Base-by-base conservation (phyloP, 2,113 vertebrate species). In the Anas platyrhynchos region DNA sequence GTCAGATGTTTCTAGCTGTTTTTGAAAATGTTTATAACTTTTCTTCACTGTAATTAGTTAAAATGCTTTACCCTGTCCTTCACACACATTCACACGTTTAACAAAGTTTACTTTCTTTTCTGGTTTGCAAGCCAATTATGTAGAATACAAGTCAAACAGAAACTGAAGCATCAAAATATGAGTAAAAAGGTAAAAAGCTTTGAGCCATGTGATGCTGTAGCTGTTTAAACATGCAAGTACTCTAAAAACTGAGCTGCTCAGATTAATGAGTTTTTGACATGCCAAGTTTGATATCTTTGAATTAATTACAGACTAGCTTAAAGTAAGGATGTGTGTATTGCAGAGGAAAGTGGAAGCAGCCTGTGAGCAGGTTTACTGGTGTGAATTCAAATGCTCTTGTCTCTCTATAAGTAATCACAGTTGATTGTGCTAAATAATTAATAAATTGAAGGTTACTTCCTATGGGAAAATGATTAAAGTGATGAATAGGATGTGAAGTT, bases 181-280 rank as follows among this genome's bases (percentile, higher is more conserved):
- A 44, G 6, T 75, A 68, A 71, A 83, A 34, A 46, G 44, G 44
- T 46, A 46, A 46, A 46, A 46, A 46, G 17, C 44, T 46, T 6
- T 54, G 6, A 1, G 18, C 25, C 20, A 9, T 6, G 2, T 15
- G 50, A 7, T 10, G 13, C 36, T 2, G 5, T 46, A 62, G 14
- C 4, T 23, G 6, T 44, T 68, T 46, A 52, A 14, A 13, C 1
- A 0, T 5, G 1, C 17, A 63, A 66, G 22, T 16, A 16, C 44
- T 44, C 55, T 20, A 11, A 55, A 55, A 36, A 44, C 0, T 36
- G 56, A 87, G 20, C 48, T 77, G 52, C 54, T 82, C 20, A 21
- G 26, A 0, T 82, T 27, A 85, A 25, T 5, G 55, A 20, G 16
- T 21, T 75, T 79, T 67, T 82, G 61, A 43, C 11, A 0, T 31